phyloP scores from a whole-genome alignment of 2,797 vertebrate species.

The Gymnodraco acuticeps region DNA sequence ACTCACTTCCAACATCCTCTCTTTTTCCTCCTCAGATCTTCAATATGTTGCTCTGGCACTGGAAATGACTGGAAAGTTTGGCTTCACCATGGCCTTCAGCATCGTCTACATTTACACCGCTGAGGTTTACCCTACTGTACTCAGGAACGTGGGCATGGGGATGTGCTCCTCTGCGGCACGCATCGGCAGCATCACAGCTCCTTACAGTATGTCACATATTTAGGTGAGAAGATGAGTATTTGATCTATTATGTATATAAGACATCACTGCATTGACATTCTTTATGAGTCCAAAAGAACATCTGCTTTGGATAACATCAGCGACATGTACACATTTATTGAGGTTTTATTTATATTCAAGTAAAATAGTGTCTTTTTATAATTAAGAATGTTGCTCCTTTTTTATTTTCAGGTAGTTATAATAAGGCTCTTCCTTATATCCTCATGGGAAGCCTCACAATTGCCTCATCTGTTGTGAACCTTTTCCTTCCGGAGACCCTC shows the following conservation, averaged over 20 bases:
- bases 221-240: conserved; percentile 77
- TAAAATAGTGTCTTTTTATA: not conserved
- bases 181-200: conserved; percentile 92
- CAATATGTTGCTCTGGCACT: conserved; percentile 81
- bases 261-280: not conserved
- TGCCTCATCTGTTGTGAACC: conserved; percentile 88
- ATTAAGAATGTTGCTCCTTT: not conserved
- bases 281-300: not conserved
- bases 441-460: conserved; percentile 94
- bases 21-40: conserved; percentile 44
- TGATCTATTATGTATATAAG: not conserved
- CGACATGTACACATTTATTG: not conserved
- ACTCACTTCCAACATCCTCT: too few relatives aligned
- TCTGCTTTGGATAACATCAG: not conserved
- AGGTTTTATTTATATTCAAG: not conserved
- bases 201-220: conserved; percentile 93
- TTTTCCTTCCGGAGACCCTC: conserved; percentile 94
- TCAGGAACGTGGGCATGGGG: conserved; percentile 93
- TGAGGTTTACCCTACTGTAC: conserved; percentile 94
- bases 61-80: conserved; percentile 95
- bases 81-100: conserved; percentile 92
- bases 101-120: conserved; percentile 95
- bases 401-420: conserved; percentile 46
- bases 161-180: conserved; percentile 92
- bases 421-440: conserved; percentile 92